phyloP scores from a whole-genome alignment of 2,797 vertebrate genomes.

The Philypnodon macrostomus region DNA sequence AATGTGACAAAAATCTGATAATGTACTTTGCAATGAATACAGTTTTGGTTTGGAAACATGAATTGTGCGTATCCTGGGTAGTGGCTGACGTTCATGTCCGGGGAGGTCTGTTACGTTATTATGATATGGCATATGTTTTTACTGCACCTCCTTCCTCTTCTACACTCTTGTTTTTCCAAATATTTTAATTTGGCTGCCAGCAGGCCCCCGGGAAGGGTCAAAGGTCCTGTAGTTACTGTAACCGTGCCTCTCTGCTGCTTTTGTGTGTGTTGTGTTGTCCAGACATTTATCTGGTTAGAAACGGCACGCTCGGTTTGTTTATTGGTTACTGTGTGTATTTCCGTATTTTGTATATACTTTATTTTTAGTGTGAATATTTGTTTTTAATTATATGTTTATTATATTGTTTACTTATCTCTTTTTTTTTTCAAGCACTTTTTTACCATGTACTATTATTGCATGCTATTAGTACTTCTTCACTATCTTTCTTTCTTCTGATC shows the following conservation, averaged over 20 bases:
- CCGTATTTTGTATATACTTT: too few species aligned
- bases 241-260: not conserved
- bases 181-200: slow-evolving; percentile 5
- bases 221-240: slow-evolving; percentile 3
- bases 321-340: too few species aligned
- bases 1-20: too few species aligned
- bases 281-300: not conserved
- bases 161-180: not conserved
- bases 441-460: too few species aligned
- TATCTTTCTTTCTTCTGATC: too few species aligned
- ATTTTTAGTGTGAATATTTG: too few species aligned
- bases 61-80: not conserved
- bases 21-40: not conserved
- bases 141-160: not conserved
- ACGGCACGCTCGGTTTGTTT: not conserved
- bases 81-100: not conserved
- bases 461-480: too few species aligned
- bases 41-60: not conserved
- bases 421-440: too few species aligned
- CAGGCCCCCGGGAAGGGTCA: slow-evolving; percentile 12
- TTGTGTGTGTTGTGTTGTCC: not conserved
- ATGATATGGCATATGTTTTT: not conserved
- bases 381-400: too few species aligned
- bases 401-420: too few species aligned
- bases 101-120: slow-evolving; percentile 2